Conservation (phyloP, 2,888 invertebrate genomes). For the Bellardia bayeri region DNA sequence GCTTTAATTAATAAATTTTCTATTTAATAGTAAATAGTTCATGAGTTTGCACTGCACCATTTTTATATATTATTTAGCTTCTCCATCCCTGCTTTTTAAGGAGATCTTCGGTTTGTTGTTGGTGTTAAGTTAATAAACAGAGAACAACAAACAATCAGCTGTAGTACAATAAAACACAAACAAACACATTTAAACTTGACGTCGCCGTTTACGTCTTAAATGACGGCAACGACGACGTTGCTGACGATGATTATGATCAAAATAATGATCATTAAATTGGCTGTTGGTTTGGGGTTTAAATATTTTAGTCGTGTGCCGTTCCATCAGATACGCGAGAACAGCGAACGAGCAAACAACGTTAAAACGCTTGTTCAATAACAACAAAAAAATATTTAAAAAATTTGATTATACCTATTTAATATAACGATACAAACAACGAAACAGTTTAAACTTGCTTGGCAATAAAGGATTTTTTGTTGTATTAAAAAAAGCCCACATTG, state of each 20-base stretch:
- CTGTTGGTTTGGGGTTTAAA: constrained; percentile 61
- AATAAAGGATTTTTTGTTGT: constrained; percentile 59
- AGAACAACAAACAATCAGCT: constrained; percentile 68
- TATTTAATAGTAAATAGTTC: too few species aligned
- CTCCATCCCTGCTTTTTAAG: not conserved
- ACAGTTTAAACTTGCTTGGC: constrained; percentile 6
- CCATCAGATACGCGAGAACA: constrained; percentile 78
- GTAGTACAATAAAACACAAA: constrained; percentile 44
- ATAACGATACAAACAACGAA: constrained; percentile 24
- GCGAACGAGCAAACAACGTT: constrained; percentile 76
- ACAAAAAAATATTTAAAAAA: constrained; percentile 14
- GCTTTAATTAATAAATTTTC: not conserved
- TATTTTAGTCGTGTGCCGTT: constrained; percentile 71
- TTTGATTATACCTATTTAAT: constrained; percentile 25
- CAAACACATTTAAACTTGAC: constrained; percentile 40
- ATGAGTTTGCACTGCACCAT: too few species aligned
- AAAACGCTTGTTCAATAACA: constrained; percentile 62
- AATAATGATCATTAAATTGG: constrained; percentile 44
- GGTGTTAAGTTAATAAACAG: constrained; percentile 59
- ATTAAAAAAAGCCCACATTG: not conserved
- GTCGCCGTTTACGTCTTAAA: constrained; percentile 42
- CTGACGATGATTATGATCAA: constrained; percentile 38
- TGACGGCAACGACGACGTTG: constrained; percentile 21
- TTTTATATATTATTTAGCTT: too few species aligned
- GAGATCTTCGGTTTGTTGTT: constrained; percentile 53